Evolutionary conservation across 1,140 invertebrate genomes (phyloP).

Genomic region (Ptiloglossa arizonensis): DNA sequence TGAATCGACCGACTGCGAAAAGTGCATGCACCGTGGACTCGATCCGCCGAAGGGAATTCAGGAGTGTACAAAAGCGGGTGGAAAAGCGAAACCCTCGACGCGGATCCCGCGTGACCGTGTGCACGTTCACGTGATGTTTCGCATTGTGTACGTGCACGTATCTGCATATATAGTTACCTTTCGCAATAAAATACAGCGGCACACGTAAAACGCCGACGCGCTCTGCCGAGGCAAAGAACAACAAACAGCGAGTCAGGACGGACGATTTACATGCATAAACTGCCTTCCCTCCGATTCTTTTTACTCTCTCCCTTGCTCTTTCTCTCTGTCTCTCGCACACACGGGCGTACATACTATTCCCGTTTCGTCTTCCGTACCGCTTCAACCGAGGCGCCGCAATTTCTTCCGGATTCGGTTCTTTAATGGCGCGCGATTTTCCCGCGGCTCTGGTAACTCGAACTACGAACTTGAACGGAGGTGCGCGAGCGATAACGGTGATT

Average conservation of each 20-base stretch:
- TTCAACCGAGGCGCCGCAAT: slow-evolving; percentile 36
- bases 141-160: slow-evolving; percentile 17
- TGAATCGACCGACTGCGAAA: slow-evolving; percentile 59
- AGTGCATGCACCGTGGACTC: slow-evolving; percentile 54
- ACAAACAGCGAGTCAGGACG: slow-evolving; percentile 71
- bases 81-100: slow-evolving; percentile 58
- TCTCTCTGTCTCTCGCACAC: slow-evolving; percentile 19
- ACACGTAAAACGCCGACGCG: slow-evolving; percentile 63
- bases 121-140: background rate
- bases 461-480: too few species aligned
- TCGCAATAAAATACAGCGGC: slow-evolving; percentile 62
- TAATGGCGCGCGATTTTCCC: slow-evolving; percentile 28
- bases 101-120: background rate
- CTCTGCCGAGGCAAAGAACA: slow-evolving; percentile 67
- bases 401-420: slow-evolving; percentile 26
- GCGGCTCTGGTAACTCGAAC: too few species aligned
- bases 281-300: slow-evolving; percentile 58
- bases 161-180: slow-evolving; percentile 52
- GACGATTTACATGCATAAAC: slow-evolving; percentile 75
- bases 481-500: background rate
- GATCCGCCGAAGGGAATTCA: slow-evolving; percentile 55
- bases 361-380: background rate
- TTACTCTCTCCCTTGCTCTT: slow-evolving; percentile 11
- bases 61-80: slow-evolving; percentile 64
- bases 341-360: slow-evolving; percentile 4